Conservation (phyloP, 2,888 invertebrate genomes). For the Dicycla oo region DNA sequence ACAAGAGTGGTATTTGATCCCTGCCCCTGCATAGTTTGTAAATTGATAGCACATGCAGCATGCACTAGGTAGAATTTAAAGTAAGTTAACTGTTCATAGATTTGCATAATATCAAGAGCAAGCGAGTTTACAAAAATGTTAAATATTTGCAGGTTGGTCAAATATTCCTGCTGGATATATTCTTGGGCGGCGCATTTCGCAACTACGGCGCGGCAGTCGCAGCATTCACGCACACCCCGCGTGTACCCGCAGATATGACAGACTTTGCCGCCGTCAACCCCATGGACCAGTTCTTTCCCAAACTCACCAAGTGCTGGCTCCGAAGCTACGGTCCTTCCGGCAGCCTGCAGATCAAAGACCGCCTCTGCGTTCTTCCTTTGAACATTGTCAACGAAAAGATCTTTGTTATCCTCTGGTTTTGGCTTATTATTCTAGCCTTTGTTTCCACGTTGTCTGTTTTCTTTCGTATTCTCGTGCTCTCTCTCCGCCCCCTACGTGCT, state of each 20-base stretch:
- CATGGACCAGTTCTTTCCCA: constrained; percentile 93
- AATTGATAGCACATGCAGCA: constrained; percentile 12
- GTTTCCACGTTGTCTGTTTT: constrained; percentile 91
- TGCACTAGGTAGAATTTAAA: not conserved
- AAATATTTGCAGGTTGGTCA: constrained; percentile 90
- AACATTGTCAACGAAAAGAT: constrained; percentile 96
- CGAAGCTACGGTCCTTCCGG: constrained; percentile 91
- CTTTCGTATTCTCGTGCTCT: constrained; percentile 91
- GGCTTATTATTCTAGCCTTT: constrained; percentile 92
- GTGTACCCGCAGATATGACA: constrained; percentile 70
- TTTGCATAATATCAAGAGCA: not conserved
- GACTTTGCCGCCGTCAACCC: constrained; percentile 90
- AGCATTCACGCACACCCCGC: constrained; percentile 83
- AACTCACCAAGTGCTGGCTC: constrained; percentile 92
- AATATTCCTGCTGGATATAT: constrained; percentile 92
- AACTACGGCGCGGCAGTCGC: constrained; percentile 90
- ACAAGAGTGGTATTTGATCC: not conserved
- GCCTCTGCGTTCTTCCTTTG: constrained; percentile 93
- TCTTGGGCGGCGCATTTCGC: constrained; percentile 91
- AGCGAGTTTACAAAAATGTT: not conserved
- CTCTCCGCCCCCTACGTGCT: constrained; percentile 90
- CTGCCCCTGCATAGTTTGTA: not conserved
- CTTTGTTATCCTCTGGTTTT: constrained; percentile 94
- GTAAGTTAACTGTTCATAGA: not conserved
- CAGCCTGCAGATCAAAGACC: constrained; percentile 89